Base-by-base conservation (phyloP, 2,113 vertebrate genomes). In the Calidris pugnax region DNA sequence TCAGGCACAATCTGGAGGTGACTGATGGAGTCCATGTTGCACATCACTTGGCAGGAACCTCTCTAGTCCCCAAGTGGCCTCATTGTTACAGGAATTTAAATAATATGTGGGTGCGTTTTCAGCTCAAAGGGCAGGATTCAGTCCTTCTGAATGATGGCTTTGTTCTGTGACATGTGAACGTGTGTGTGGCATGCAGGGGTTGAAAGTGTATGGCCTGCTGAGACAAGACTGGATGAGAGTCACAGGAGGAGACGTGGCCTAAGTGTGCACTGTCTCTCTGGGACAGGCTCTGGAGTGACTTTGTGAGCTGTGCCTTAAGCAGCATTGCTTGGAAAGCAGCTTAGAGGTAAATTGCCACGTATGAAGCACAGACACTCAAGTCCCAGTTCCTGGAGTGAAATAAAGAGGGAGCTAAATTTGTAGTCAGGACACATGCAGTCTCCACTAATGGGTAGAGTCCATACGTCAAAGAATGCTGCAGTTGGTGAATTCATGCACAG, bases 111-210 rank as follows among this genome's bases (percentile, higher is more conserved):
- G 15, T 4, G 32, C 78, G 23, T 48, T 39, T 93, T 55, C 28
- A 47, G 6, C 26, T 85, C 2, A 2, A 78, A 56, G 43, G 60
- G 28, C 39, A 83, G 22, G 28, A 81, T 89, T 67, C 28, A 27
- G 32, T 43, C 51, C 48, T 90, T 55, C 63, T 35, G 28, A 33
- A 50, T 27, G 23, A 7, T 24, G 28, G 5, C 78, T 95, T 87
- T 75, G 10, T 43, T 81, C 41, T 39, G 13, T 62, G n/a, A 32
- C 12, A 2, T 20, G 35, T 27, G 22, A 30, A 28, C 0, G 0
- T 13, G 22, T 28, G 8, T 11, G 30, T 59, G 76, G 14, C 22
- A 2, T 12, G 7, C 14, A 26, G 45, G 10, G 15, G 7, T n/a
- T 80, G 45, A 28, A 56, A 21, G 19, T 10, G 4, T 28, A 37